Conservation (phyloP, 53 echinoderm and acorn worm species). For the Pentamera pediparva region DNA sequence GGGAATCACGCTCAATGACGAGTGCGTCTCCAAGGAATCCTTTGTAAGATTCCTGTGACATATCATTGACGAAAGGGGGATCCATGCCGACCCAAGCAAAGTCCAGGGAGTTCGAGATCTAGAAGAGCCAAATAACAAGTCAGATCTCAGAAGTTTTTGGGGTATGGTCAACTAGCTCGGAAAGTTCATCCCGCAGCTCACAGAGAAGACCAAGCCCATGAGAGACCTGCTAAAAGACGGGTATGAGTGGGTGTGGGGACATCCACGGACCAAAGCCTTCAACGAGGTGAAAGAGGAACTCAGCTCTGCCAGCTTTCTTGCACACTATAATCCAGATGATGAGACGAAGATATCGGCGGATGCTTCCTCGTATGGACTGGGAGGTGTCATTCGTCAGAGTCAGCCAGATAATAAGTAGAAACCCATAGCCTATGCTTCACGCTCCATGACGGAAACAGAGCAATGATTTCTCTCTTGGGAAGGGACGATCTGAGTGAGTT, state of each 20-base stretch:
- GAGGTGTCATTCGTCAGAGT: constrained; percentile 34
- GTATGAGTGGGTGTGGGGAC: constrained; percentile 19
- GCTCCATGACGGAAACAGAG: constrained; percentile 28
- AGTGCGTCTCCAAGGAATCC: constrained; percentile 10
- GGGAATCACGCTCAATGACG: constrained; percentile 28
- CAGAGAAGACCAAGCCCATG: constrained; percentile 51
- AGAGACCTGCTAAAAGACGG: constrained; percentile 30
- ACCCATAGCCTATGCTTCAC: constrained; percentile 44
- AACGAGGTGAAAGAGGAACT: constrained; percentile 28
- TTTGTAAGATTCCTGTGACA: constrained; percentile 36
- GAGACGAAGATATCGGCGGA: constrained; percentile 57
- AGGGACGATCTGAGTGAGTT: constrained; percentile 26
- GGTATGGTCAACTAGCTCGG: constrained; percentile 59
- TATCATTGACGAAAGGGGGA: constrained; percentile 5
- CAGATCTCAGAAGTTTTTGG: constrained; percentile 38
- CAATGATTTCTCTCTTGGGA: constrained; percentile 11
- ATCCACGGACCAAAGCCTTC: constrained; percentile 25
- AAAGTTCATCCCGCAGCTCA: constrained; percentile 48
- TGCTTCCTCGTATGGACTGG: constrained; percentile 40
- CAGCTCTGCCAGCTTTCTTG: constrained; percentile 13
- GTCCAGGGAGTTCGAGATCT: constrained; percentile 1
- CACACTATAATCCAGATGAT: constrained; percentile 23
- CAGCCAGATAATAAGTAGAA: constrained; percentile 12
- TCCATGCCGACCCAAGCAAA: constrained; percentile 16
- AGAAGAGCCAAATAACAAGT: constrained; percentile 25